Evolutionary conservation across 2,797 vertebrate genomes (phyloP), one percentile per base, ranked within the genome.

Genomic region (Dendrocincla tyrannina): DNA sequence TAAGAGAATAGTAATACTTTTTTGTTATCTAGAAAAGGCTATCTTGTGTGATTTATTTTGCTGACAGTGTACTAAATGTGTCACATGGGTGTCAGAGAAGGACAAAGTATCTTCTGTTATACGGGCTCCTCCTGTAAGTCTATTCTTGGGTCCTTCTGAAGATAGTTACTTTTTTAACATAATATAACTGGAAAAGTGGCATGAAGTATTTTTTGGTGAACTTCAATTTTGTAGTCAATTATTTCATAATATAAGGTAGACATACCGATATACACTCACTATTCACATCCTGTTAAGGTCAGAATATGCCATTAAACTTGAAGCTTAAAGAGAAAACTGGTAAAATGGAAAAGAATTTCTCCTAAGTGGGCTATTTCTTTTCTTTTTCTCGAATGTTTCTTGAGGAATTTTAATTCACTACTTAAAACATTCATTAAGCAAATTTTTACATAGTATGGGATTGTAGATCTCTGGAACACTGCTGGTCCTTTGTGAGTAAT

Each of bases 21-120:
- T 79, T 76, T 89, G 64, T 79, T 91, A 74, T 91, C 87, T 35
- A 79, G 72, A 91, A 93, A 87, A 89, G 47, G 8, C 66, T 93
- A 50, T 84, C 66, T 88, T 90, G 47, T 66, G 47, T 87, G 88
- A 94, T 93, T 92, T 93, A 70, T 77, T 53, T 50, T 80, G 18
- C 56, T 95, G 83, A 46, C 46, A 87, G 64, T 64, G 19, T 89
- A 67, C 76, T 79, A 63, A 89, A 77, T 83, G 47, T 88, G 63
- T 82, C 77, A 93, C 5, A 4, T 79, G 77, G 47, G 19, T 89
- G 69, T 88, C 70, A 82, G 25, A 82, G 77, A 85, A 89, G 67
- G 37, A 77, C 41, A 94, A 94, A 93, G 67, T 92, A 82, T 68
- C 73, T 93, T 70, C 67, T 86, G 55, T 75, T 56, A 41, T 12